These are phyloP conservation scores for Agrilus planipennis DNA, from an alignment of 1,140 invertebrate genomes.

Conservation along the genomic window DNA sequence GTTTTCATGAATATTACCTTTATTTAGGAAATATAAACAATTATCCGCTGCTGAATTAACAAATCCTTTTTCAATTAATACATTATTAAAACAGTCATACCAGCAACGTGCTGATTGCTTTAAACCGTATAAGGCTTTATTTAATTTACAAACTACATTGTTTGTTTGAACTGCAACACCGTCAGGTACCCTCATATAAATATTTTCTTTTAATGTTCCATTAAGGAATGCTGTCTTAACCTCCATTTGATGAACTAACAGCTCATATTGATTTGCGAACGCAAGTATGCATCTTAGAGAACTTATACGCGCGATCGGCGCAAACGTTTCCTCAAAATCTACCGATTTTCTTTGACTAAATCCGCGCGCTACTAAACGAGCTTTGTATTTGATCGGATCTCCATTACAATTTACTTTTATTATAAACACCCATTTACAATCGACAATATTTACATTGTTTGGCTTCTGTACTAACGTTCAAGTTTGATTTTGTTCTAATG, in stretches of 20 bases:
- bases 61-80: constrained; percentile 22
- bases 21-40: constrained; percentile 23
- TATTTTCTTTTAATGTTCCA: constrained; percentile 29
- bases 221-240: constrained; percentile 30
- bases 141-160: constrained; percentile 26
- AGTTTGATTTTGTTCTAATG: too few relatives aligned
- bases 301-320: constrained; percentile 15
- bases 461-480: too few relatives aligned
- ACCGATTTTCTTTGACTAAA: constrained; percentile 27
- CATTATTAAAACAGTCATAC: constrained; percentile 23
- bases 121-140: constrained; percentile 33
- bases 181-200: constrained; percentile 32
- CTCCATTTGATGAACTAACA: constrained; percentile 32
- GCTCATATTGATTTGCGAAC: constrained; percentile 33
- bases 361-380: constrained; percentile 32
- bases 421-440: too few relatives aligned
- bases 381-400: constrained; percentile 33
- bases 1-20: constrained; percentile 4
- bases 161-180: constrained; percentile 16
- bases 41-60: constrained; percentile 20
- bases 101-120: constrained; percentile 32
- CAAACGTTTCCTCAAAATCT: constrained; percentile 29
- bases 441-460: too few relatives aligned
- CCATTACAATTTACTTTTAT: too few relatives aligned
- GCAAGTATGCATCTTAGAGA: constrained; percentile 30